phyloP scores from a whole-genome alignment of 2,113 vertebrate genomes.

The Petaurus breviceps region DNA sequence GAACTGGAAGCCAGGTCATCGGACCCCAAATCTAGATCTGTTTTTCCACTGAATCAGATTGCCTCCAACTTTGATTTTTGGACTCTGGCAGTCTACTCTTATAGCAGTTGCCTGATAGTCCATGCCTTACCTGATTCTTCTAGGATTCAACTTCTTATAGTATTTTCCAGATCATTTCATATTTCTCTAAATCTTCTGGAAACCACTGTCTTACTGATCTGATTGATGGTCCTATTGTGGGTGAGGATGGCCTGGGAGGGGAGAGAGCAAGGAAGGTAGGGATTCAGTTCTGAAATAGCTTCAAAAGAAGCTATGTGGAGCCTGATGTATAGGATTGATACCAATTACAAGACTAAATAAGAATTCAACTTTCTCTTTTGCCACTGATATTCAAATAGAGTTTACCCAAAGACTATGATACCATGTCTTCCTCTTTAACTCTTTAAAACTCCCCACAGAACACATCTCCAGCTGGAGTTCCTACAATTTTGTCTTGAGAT shows the following conservation, averaged over 20 bases:
- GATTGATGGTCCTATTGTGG: neutral
- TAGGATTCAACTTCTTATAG: neutral
- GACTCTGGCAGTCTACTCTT: neutral
- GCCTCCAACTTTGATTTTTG: neutral
- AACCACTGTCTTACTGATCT: neutral
- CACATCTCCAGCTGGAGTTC: neutral
- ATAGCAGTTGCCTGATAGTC: neutral
- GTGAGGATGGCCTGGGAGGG: neutral
- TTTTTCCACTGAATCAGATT: fast-evolving
- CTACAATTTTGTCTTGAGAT: neutral
- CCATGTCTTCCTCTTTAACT: neutral
- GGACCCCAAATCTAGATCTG: neutral
- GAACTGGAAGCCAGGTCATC: fast-evolving
- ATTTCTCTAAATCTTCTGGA: neutral
- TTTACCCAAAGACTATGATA: neutral
- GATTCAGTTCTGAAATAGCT: neutral
- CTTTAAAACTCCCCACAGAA: neutral
- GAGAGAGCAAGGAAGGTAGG: neutral
- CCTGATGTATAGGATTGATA: neutral
- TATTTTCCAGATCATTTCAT: neutral
- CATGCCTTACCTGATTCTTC: neutral
- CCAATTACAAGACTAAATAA: neutral
- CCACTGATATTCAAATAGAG: neutral
- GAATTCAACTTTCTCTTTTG: neutral
- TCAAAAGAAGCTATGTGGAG: neutral